Evolutionary conservation across 2,888 invertebrate species (phyloP).

Genomic region (Stegophylla sp.): DNA sequence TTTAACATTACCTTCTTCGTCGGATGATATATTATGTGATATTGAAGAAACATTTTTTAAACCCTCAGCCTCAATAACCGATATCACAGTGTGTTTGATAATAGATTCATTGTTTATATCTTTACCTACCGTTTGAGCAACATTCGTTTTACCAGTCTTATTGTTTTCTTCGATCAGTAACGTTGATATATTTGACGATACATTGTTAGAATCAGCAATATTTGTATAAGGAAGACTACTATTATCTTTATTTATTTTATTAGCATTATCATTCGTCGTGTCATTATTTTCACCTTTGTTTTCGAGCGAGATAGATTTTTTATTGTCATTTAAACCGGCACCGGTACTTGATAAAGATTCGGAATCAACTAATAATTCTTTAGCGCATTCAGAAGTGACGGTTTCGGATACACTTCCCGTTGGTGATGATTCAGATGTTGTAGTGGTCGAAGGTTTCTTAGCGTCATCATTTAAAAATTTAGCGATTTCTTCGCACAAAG

Average conservation of each 20-base stretch:
- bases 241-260: background rate
- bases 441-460: constrained; percentile 5
- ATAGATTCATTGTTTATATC: background rate
- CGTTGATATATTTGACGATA: background rate
- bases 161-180: constrained; percentile 31
- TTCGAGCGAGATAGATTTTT: background rate
- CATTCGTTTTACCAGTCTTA: constrained; percentile 48
- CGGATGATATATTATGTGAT: background rate
- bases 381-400: background rate
- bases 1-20: background rate
- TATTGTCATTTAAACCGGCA: background rate
- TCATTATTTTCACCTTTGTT: background rate
- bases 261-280: background rate
- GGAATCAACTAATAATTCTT: background rate
- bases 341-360: background rate
- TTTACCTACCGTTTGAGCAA: constrained; percentile 45
- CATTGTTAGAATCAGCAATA: constrained; percentile 10
- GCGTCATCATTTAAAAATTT: constrained; percentile 45
- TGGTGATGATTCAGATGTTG: background rate
- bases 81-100: constrained; percentile 1
- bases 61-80: background rate
- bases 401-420: background rate
- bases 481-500: constrained; percentile 30
- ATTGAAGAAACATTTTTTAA: background rate
- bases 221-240: constrained; percentile 4